Evolutionary conservation across 2,888 invertebrate genomes (phyloP).

Genomic region (Pristionchus entomophagus): DNA sequence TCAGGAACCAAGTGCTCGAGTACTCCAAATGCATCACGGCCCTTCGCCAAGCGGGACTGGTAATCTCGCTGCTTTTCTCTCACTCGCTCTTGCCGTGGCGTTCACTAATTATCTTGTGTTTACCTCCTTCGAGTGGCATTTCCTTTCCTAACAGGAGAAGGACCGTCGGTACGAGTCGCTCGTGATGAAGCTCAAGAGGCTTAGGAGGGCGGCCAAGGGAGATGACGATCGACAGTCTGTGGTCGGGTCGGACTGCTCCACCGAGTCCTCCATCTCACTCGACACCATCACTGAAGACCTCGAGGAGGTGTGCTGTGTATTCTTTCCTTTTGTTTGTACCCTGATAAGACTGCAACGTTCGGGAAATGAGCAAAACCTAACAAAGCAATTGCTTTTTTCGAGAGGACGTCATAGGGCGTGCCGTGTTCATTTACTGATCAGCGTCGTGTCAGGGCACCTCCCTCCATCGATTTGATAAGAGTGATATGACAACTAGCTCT

Average conservation of each 20-base stretch:
- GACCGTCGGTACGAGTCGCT: constrained; percentile 71
- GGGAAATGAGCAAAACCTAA: no score
- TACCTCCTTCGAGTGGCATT: no score
- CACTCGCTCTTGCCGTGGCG: neutral
- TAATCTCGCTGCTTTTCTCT: constrained; percentile 39
- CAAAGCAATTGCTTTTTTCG: no score
- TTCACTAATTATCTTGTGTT: neutral
- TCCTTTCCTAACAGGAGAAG: constrained; percentile 65
- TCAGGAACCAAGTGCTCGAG: constrained; percentile 67
- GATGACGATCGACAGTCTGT: constrained; percentile 61
- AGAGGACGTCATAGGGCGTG: no score
- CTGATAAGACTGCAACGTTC: no score
- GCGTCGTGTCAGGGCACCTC: no score
- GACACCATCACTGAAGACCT: constrained; percentile 75
- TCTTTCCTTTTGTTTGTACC: neutral
- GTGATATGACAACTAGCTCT: constrained; percentile 44
- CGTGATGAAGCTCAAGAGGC: constrained; percentile 69
- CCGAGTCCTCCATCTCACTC: constrained; percentile 67
- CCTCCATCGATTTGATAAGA: neutral
- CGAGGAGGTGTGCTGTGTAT: constrained; percentile 61
- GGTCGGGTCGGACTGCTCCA: constrained; percentile 70
- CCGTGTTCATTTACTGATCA: no score
- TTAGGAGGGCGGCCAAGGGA: constrained; percentile 52
- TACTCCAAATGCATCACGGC: constrained; percentile 75
- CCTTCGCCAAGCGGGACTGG: constrained; percentile 68